These are phyloP conservation scores for Alviniconcha strummeri DNA, from an alignment of 2,888 invertebrate species.

Conservation along the genomic window DNA sequence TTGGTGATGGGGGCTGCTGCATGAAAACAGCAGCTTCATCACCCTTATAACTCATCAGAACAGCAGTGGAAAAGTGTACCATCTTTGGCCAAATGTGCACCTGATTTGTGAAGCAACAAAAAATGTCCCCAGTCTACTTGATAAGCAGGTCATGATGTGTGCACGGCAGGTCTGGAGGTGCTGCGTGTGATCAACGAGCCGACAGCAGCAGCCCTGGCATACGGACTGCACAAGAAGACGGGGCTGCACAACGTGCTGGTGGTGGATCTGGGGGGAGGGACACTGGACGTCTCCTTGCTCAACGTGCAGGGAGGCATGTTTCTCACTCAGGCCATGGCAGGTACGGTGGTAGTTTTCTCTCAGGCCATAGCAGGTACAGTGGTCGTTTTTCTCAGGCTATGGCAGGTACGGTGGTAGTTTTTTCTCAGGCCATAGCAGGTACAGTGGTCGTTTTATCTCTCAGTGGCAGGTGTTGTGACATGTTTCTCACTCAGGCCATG, in stretches of 20 bases:
- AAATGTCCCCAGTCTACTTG: too few relatives aligned
- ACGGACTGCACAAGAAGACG: constrained; percentile 75
- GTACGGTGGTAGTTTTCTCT: constrained; percentile 74
- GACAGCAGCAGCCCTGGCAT: constrained; percentile 76
- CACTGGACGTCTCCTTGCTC: constrained; percentile 75
- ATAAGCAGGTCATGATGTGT: too few relatives aligned
- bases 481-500: too few relatives aligned
- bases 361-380: constrained; percentile 74
- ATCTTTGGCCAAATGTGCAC: too few relatives aligned
- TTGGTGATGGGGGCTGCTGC: too few relatives aligned
- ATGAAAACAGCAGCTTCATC: too few relatives aligned
- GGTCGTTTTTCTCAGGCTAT: constrained; percentile 75
- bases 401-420: constrained; percentile 75
- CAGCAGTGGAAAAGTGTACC: too few relatives aligned
- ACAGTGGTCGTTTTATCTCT: constrained; percentile 65
- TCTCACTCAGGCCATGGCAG: constrained; percentile 76
- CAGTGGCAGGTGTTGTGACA: not conserved
- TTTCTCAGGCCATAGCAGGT: constrained; percentile 51
- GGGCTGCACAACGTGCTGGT: constrained; percentile 74
- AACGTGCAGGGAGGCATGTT: constrained; percentile 76
- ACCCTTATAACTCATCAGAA: too few relatives aligned
- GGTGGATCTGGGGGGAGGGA: constrained; percentile 75
- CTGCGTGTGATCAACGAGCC: constrained; percentile 76
- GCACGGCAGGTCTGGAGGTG: constrained; percentile 72
- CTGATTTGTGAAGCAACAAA: too few relatives aligned